phyloP scores from a whole-genome alignment of 2,888 invertebrate species.

The Branchipolynoe longqiensis region DNA sequence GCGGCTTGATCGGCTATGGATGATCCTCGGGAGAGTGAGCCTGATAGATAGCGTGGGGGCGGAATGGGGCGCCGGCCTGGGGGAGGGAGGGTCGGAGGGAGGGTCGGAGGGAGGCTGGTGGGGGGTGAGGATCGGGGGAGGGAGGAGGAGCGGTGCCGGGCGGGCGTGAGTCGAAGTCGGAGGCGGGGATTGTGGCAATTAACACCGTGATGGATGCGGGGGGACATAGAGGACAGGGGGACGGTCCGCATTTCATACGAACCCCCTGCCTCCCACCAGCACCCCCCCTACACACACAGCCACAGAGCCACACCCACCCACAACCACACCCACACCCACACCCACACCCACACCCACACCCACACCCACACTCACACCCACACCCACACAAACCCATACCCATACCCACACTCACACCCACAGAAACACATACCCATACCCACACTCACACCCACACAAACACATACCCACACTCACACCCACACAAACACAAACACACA shows the following conservation, averaged over 20 bases:
- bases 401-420: too few species aligned
- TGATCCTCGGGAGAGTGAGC: constrained; percentile 28
- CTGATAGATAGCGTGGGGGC: constrained; percentile 40
- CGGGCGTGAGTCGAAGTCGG: neutral
- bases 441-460: too few species aligned
- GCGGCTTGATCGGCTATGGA: too few species aligned
- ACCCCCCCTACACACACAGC: neutral
- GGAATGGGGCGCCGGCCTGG: neutral
- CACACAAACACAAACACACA: too few species aligned
- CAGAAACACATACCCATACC: too few species aligned
- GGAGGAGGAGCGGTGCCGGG: neutral
- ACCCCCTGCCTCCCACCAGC: neutral
- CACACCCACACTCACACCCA: neutral
- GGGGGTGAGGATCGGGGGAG: neutral
- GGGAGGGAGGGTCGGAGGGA: neutral
- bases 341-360: neutral
- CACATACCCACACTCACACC: too few species aligned
- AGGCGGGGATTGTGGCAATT: constrained; percentile 38
- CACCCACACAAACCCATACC: neutral
- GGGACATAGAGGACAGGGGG: constrained; percentile 21
- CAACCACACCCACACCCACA: neutral
- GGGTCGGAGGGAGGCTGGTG: neutral
- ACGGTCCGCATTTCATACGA: constrained; percentile 28
- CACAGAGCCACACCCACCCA: neutral
- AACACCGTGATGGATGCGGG: constrained; percentile 35